Percentiles rank a stretch among this genome's conserved stretches.
Evolutionary conservation across 2,113 vertebrate genomes (phyloP).

Genomic region (Holacanthus passer): DNA sequence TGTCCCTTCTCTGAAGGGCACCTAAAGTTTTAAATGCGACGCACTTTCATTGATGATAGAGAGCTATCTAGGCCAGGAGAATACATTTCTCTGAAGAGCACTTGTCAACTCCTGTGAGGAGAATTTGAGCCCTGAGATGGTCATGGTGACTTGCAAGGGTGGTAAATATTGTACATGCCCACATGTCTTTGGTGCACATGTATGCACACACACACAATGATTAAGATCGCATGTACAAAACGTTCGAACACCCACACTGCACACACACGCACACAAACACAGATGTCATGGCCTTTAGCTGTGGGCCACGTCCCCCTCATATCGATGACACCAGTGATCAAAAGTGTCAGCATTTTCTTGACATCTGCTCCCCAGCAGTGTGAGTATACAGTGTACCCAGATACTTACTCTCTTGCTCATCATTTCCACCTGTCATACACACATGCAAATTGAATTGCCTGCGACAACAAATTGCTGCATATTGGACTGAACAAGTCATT

Average conservation of each 20-base stretch:
- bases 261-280: conserved; percentile 35
- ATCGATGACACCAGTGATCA: conserved; percentile 68
- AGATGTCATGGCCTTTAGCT: conserved; percentile 60
- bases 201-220: conserved; percentile 5
- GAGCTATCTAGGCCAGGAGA: conserved; percentile 51
- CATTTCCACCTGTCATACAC: conserved; percentile 59
- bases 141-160: conserved; percentile 33
- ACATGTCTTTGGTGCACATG: conserved; percentile 38
- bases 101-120: conserved; percentile 60
- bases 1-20: conserved; percentile 41
- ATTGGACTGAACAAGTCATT: not conserved
- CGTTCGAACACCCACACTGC: not conserved
- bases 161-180: conserved; percentile 59
- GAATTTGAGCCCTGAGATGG: conserved; percentile 59
- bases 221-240: conserved; percentile 36
- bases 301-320: conserved; percentile 39
- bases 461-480: conserved; percentile 15
- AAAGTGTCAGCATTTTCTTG: conserved; percentile 74
- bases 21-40: conserved; percentile 30
- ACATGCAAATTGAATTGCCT: conserved; percentile 20
- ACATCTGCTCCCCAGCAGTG: conserved; percentile 68
- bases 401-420: conserved; percentile 57
- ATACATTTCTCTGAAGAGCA: conserved; percentile 50
- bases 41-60: conserved; percentile 40
- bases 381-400: conserved; percentile 53